Evolutionary conservation across 2,113 vertebrate species (phyloP), one percentile per base, ranked within the genome.

Genomic region (Prietella phreatophila): DNA sequence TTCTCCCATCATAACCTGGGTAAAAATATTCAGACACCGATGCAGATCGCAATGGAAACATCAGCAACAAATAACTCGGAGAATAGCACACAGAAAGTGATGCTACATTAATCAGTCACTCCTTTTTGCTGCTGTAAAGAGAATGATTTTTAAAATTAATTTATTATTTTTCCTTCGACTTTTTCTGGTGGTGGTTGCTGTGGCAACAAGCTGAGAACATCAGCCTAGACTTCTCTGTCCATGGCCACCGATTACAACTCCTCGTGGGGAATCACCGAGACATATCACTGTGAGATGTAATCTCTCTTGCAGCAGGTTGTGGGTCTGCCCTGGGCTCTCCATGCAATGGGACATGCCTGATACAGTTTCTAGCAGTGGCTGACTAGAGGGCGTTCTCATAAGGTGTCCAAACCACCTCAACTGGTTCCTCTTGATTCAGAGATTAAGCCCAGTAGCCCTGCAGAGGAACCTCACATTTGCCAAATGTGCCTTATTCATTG

Each of bases 41-140:
- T 39, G 20, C 20, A 7, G 11, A 30, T 13, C 20, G 25, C 17
- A 2, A 39, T 17, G n/a, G 13, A 55, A 80, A 73, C 60, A 5
- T 50, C 8, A 55, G 56, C 56, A 82, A 61, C 33, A 27, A 82
- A 61, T 61, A 61, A 60, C 19, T 60, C 10, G 1, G 22, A 27
- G 4, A 78, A 47, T 22, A 50, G 22, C 42, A 15, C 4, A 1
- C 75, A 78, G 25, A 4, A 42, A 42, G 36, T 42, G 25, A 78
- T 78, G 42, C 50, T 80, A 80, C 50, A 55, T 55, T 80, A 55
- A 55, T 56, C 50, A 80, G 50, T n/a, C 79, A 36, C 50, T 80
- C 50, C 50, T 17, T n/a, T 79, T 50, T 27, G 73, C 42, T 76
- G 42, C 53, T 13, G 17, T 81, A 81, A 81, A 81, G 9, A 22